phyloP scores from a whole-genome alignment of 2,113 vertebrate genomes.

The Gobiocypris rarus region DNA sequence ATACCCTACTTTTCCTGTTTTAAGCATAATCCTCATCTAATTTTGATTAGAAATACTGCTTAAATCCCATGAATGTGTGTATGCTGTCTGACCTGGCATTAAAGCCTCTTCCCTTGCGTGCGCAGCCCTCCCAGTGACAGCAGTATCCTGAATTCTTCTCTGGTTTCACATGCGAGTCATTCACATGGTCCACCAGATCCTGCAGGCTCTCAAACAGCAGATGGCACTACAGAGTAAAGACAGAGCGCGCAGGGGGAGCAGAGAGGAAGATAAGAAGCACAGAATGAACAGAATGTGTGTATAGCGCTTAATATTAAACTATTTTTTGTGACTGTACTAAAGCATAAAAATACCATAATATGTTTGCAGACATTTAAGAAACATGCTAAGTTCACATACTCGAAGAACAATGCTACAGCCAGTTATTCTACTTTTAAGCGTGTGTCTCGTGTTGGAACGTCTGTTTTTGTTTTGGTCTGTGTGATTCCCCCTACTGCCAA shows the following conservation, averaged over 20 bases:
- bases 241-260: constrained; percentile 5
- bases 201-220: constrained; percentile 92
- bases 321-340: too few relatives aligned
- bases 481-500: too few relatives aligned
- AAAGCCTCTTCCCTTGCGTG: constrained; percentile 92
- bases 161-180: constrained; percentile 92
- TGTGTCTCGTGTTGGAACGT: too few relatives aligned
- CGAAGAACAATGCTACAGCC: too few relatives aligned
- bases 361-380: too few relatives aligned
- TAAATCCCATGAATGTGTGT: background rate
- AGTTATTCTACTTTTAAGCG: too few relatives aligned
- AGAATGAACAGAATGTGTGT: background rate
- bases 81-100: constrained; percentile 85
- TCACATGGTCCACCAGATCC: constrained; percentile 95
- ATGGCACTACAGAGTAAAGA: constrained; percentile 81
- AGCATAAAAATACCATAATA: too few relatives aligned
- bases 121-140: constrained; percentile 96
- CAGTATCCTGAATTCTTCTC: constrained; percentile 95
- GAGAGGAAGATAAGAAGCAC: background rate
- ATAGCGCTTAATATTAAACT: background rate
- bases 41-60: background rate
- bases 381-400: too few relatives aligned
- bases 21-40: too few relatives aligned
- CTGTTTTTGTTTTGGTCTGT: too few relatives aligned
- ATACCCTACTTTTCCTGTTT: too few relatives aligned